A percentile compares a stretch with the other conserved stretches of the same genome.
These are phyloP conservation scores for Gyps fulvus DNA, from an alignment of 2,113 vertebrate genomes.

Conservation along the genomic window DNA sequence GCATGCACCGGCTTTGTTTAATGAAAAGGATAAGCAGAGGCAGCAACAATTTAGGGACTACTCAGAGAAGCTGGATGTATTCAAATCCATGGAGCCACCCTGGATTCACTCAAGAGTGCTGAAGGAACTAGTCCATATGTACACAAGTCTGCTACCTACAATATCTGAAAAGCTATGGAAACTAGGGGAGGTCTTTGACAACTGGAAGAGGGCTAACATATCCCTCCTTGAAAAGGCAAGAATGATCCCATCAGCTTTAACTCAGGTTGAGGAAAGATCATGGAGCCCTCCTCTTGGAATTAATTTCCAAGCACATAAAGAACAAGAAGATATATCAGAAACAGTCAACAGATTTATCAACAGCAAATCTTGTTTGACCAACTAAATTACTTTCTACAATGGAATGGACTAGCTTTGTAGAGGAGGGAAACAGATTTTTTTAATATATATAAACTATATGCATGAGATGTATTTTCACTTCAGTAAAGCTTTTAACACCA, in stretches of 20 bases:
- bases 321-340: background rate
- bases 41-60: background rate
- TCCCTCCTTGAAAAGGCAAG: background rate
- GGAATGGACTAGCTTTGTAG: background rate
- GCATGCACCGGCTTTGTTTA: background rate
- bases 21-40: accelerated
- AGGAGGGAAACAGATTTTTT: background rate
- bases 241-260: background rate
- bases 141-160: background rate
- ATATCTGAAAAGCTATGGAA: background rate
- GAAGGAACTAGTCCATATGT: background rate
- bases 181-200: background rate
- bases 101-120: background rate
- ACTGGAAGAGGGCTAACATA: background rate
- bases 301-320: background rate
- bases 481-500: background rate
- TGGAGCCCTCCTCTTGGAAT: background rate
- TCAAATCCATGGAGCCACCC: background rate
- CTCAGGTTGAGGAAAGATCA: background rate
- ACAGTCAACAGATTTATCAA: background rate
- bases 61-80: background rate
- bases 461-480: background rate
- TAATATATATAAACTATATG: background rate
- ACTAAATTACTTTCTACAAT: background rate
- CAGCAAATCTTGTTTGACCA: background rate